These are phyloP conservation scores for Anguilla japonica DNA, from an alignment of 2,113 vertebrate species.

Conservation along the genomic window DNA sequence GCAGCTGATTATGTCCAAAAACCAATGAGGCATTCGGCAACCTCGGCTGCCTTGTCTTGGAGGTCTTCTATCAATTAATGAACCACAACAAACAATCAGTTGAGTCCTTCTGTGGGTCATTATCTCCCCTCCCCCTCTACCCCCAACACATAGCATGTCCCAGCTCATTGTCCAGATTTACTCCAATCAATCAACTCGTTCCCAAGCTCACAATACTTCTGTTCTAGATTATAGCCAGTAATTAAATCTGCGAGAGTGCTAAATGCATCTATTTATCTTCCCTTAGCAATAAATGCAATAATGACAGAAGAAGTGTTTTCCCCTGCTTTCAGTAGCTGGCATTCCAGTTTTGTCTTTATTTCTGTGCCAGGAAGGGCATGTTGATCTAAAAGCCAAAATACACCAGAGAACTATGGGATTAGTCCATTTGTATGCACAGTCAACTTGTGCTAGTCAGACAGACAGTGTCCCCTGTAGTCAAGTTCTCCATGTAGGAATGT, in stretches of 20 bases:
- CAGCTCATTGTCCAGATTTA: conserved; percentile 22
- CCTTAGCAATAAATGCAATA: conserved; percentile 4
- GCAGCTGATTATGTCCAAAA: background rate
- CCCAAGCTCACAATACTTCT: conserved; percentile 11
- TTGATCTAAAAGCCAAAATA: background rate
- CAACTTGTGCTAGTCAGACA: background rate
- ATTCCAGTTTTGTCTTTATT: background rate
- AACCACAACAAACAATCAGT: conserved; percentile 21
- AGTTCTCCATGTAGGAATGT: background rate
- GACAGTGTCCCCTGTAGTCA: background rate
- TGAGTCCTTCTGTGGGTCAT: conserved; percentile 26
- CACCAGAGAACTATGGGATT: background rate
- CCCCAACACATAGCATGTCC: background rate
- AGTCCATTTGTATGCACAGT: background rate
- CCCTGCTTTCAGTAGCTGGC: background rate
- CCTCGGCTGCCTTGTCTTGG: background rate
- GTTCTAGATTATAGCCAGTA: conserved; percentile 22
- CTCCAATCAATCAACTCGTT: conserved; percentile 32
- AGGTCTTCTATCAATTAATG: conserved; percentile 25
- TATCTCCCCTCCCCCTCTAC: conserved; percentile 27
- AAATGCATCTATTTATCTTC: conserved; percentile 31
- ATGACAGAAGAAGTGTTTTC: background rate
- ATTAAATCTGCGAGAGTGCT: conserved; percentile 27
- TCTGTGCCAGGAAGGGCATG: background rate
- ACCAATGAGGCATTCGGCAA: background rate